Conservation (phyloP, 1,140 invertebrate genomes). For the Venustaconcha ellipsiformis region DNA sequence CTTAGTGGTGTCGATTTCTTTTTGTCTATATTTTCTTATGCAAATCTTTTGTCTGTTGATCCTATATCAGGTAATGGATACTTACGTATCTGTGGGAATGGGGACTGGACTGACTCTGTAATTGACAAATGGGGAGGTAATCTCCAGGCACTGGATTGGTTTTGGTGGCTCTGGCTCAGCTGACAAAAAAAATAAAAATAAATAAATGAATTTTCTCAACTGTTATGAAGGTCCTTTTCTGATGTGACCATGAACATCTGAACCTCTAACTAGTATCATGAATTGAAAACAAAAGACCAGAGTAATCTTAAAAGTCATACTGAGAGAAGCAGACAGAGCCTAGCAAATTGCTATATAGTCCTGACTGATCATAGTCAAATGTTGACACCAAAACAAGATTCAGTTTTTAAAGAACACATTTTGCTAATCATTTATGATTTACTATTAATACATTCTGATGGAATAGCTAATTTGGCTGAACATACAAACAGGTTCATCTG, state of each 20-base stretch:
- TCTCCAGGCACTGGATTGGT: conserved; percentile 65
- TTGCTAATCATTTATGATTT: no score
- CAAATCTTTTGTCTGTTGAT: not conserved
- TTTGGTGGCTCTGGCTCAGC: conserved; percentile 56
- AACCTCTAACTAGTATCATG: no score
- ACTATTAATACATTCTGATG: not conserved
- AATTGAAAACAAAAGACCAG: no score
- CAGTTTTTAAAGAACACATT: no score
- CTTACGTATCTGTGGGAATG: conserved; percentile 67
- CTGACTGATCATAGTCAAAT: no score
- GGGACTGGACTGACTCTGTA: conserved; percentile 66
- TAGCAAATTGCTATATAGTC: no score
- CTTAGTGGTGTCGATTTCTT: no score
- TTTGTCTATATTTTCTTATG: no score
- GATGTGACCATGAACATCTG: no score
- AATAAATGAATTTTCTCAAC: not conserved
- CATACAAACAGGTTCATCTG: conserved; percentile 65
- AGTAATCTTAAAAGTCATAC: no score
- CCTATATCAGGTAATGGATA: conserved; percentile 4
- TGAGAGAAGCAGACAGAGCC: no score
- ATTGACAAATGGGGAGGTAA: conserved; percentile 66
- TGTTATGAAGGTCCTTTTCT: not conserved
- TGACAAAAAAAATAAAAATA: conserved; percentile 25
- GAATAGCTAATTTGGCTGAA: not conserved
- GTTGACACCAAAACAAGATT: no score